Evolutionary conservation across 2,113 vertebrate genomes (phyloP).

Genomic region (Saguinus midas): DNA sequence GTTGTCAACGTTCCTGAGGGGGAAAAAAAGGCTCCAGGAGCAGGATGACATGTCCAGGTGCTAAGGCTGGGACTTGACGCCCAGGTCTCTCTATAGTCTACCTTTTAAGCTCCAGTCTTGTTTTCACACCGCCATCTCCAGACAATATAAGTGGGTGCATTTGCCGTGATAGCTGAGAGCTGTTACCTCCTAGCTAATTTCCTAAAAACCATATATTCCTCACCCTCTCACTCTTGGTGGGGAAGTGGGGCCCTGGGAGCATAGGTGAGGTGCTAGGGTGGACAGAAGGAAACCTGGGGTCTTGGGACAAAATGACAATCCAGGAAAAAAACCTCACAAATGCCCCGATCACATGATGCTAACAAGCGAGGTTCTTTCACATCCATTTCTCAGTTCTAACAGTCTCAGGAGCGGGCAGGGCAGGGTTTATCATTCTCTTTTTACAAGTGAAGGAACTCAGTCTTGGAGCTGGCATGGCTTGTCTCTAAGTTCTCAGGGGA

Average conservation of each 20-base stretch:
- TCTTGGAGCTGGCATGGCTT: not conserved
- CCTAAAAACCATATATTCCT: not conserved
- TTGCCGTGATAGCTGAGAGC: not conserved
- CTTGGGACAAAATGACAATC: not conserved
- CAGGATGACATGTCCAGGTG: too few relatives aligned
- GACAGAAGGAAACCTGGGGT: not conserved
- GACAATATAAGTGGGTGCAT: too few relatives aligned
- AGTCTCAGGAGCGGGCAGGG: too few relatives aligned
- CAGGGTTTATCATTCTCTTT: not conserved
- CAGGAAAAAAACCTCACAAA: not conserved
- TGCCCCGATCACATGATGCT: not conserved
- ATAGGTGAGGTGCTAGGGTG: not conserved
- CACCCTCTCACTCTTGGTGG: not conserved
- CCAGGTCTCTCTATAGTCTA: not conserved
- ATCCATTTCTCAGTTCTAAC: not conserved
- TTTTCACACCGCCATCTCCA: not conserved
- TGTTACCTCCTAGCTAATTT: not conserved
- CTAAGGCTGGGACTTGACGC: not conserved
- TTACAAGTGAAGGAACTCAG: not conserved
- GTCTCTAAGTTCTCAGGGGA: not conserved
- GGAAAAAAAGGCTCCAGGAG: not conserved
- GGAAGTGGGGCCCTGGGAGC: not conserved
- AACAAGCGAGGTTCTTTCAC: too few relatives aligned
- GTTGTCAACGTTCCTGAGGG: not conserved
- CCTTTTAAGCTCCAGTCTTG: not conserved